Evolutionary conservation across 1,140 invertebrate genomes (phyloP), one percentile per base, ranked within the genome.

Genomic region (Cataglyphis hispanica): DNA sequence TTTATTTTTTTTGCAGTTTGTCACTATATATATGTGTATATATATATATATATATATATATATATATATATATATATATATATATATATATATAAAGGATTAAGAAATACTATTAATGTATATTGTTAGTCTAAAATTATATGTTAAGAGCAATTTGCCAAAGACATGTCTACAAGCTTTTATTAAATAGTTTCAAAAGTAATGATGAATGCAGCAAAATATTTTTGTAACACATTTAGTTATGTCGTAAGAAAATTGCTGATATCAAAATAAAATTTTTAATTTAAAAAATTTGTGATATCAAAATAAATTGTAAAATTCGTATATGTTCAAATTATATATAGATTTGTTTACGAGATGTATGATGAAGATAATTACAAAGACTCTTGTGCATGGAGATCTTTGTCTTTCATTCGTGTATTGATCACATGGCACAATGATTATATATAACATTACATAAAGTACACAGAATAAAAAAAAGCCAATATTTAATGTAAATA

Each of bases 401-500:
- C 3, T 50, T 22, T 19, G 6, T 70, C 10, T 81, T 56, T n/a
- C 16, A 19, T 60, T 7, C 19, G 10, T 34, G 4, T 34, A 27
- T 46, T 50, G 46, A 50, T 72, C 10, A 56, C 13, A 7, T 75
- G 25, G 13, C 19, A 58, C 19, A 58, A 27, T 58, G 8, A 75
- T 37, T 13, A 8, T 50, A 63, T 13, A 8, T 50, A 63, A 77
- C 25, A 56, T 80, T 22, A 43, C 6, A 4, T 43, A 63, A 50
- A 43, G 10, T n/a, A 31, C 25, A 53, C 7, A 56, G n/a, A 5
- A 70, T 25, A 64, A 86, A 76, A 6, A 56, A 6, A 86, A 61
- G 60, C 60, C 61, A 84, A 80, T 89, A 85, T 69, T 78, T 86
- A 60, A 74, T 88, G 46, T 43, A 87, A 63, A 53, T 76, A 74